Conservation (phyloP, 2,113 vertebrate species). For the Cephalopholis sonnerati region DNA sequence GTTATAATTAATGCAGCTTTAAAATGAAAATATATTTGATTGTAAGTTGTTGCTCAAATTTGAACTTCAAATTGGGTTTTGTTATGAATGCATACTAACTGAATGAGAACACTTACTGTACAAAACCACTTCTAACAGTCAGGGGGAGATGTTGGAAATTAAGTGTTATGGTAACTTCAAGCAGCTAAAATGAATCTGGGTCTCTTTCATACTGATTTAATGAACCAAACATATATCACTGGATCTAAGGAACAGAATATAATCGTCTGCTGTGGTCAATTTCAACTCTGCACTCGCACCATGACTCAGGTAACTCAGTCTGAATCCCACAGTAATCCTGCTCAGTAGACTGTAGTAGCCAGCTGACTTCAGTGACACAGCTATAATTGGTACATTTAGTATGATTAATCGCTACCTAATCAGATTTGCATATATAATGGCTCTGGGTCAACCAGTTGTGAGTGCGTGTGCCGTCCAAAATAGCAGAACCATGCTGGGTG, state of each 20-base stretch:
- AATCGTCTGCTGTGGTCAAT: not conserved
- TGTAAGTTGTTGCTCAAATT: not conserved
- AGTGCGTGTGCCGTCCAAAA: slow-evolving; percentile 1
- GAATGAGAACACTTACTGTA: not conserved
- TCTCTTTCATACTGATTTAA: not conserved
- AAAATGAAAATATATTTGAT: not conserved
- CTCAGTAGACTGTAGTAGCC: slow-evolving; percentile 9
- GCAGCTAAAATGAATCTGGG: not conserved
- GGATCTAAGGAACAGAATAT: not conserved
- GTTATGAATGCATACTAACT: not conserved
- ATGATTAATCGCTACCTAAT: slow-evolving; percentile 66
- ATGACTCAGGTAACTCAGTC: slow-evolving; percentile 28
- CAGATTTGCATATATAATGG: slow-evolving; percentile 63
- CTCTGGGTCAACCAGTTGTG: slow-evolving; percentile 40
- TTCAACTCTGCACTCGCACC: not conserved
- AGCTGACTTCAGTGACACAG: slow-evolving; percentile 49
- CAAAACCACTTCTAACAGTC: not conserved
- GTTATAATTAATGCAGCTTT: too few relatives aligned
- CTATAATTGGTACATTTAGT: slow-evolving; percentile 62
- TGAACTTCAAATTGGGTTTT: not conserved
- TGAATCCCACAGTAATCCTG: slow-evolving; percentile 29
- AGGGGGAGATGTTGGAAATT: not conserved
- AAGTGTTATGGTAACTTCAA: not conserved
- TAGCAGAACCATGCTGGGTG: slow-evolving; percentile 16
- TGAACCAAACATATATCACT: not conserved